These are phyloP conservation scores for Cylloceria caligata DNA, from an alignment of 2,888 invertebrate species.

Conservation along the genomic window DNA sequence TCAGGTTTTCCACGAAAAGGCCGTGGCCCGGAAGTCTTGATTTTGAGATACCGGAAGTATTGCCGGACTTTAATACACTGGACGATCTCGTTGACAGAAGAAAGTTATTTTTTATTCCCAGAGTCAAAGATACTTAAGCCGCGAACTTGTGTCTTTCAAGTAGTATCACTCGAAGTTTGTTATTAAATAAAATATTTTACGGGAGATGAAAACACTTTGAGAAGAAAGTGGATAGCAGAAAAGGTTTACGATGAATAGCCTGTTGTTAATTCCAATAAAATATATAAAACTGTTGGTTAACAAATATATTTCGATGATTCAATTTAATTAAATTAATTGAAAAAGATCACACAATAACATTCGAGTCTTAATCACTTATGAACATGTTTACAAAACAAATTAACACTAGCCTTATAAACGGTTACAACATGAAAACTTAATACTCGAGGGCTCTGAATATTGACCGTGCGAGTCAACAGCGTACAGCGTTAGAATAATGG, in stretches of 20 bases:
- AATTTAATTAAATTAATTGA: too few species aligned
- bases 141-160: not conserved
- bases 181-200: not conserved
- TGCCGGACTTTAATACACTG: conserved; percentile 80
- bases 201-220: not conserved
- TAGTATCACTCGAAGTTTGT: not conserved
- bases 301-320: not conserved
- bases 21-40: conserved; percentile 61
- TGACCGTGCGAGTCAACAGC: conserved; percentile 59
- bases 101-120: conserved; percentile 79
- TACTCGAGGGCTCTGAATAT: conserved; percentile 64
- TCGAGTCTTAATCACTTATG: not conserved
- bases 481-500: conserved; percentile 63
- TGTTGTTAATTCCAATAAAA: not conserved
- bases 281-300: not conserved
- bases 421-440: conserved; percentile 12
- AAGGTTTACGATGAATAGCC: not conserved
- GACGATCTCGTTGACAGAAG: conserved; percentile 81
- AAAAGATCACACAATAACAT: too few species aligned
- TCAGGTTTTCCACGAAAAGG: conserved; percentile 64
- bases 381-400: not conserved
- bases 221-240: not conserved
- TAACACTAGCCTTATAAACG: not conserved
- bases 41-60: conserved; percentile 77
- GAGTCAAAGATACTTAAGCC: conserved; percentile 66